These are phyloP conservation scores for Amazona vittata DNA, from an alignment of 2,113 vertebrate species.

Conservation along the genomic window DNA sequence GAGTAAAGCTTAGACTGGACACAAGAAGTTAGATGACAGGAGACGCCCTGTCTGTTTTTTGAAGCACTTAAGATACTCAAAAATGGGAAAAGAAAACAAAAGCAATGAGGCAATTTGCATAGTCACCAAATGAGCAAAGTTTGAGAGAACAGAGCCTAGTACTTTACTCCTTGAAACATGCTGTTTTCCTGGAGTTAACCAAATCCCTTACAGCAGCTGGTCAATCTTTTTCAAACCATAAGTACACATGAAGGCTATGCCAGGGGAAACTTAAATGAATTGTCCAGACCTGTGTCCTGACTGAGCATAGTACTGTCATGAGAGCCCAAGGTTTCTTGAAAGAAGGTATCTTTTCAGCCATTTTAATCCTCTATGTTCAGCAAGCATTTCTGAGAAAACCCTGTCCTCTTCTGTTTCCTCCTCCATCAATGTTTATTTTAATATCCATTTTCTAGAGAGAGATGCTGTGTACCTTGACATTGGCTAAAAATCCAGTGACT, in stretches of 20 bases:
- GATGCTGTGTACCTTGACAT: neutral
- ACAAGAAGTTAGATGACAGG: neutral
- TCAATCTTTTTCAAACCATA: neutral
- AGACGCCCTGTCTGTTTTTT: neutral
- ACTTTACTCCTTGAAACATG: neutral
- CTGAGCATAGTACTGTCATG: neutral
- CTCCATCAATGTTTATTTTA: neutral
- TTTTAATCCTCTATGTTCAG: neutral
- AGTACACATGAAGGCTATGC: neutral
- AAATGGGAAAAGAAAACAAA: neutral
- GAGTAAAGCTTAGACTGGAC: neutral
- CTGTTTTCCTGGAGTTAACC: neutral
- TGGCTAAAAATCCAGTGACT: neutral
- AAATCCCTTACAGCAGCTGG: neutral
- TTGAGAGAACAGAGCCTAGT: neutral
- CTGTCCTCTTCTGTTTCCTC: neutral
- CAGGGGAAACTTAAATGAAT: neutral
- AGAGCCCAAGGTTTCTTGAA: neutral
- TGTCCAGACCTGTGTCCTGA: neutral
- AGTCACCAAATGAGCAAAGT: neutral
- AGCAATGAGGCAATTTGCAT: neutral
- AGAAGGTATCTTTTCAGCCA: neutral
- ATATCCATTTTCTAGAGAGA: neutral
- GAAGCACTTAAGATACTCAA: neutral
- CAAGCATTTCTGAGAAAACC: neutral